These are phyloP conservation scores for Tipula unca DNA, from an alignment of 2,888 invertebrate genomes.

Conservation along the genomic window DNA sequence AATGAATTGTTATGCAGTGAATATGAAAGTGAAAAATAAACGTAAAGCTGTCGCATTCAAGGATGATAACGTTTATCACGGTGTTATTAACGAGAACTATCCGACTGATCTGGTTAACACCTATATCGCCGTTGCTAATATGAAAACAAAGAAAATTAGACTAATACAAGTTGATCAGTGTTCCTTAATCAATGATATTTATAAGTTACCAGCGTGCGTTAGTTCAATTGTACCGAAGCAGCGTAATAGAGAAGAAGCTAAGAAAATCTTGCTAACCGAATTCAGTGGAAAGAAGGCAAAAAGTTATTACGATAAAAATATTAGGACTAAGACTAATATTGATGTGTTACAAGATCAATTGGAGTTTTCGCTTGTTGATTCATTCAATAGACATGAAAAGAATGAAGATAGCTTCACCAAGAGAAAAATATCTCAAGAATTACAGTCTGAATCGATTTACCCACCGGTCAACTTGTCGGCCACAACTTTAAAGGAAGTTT, in stretches of 20 bases:
- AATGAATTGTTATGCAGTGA: background rate
- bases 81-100: background rate
- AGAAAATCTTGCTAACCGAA: background rate
- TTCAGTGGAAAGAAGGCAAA: background rate
- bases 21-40: background rate
- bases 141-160: background rate
- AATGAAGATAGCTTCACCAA: background rate
- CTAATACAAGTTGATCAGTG: background rate
- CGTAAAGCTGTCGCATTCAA: background rate
- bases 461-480: background rate
- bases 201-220: background rate
- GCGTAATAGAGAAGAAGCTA: background rate
- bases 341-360: background rate
- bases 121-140: background rate
- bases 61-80: background rate
- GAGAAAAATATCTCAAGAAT: background rate
- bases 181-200: background rate
- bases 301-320: background rate
- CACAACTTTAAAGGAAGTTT: background rate
- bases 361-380: background rate
- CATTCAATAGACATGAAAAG: background rate
- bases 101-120: background rate
- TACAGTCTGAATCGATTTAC: background rate
- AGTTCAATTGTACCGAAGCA: background rate
- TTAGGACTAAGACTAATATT: background rate